phyloP scores from a whole-genome alignment of 2,888 invertebrate genomes.

The Boloria euphrosyne region DNA sequence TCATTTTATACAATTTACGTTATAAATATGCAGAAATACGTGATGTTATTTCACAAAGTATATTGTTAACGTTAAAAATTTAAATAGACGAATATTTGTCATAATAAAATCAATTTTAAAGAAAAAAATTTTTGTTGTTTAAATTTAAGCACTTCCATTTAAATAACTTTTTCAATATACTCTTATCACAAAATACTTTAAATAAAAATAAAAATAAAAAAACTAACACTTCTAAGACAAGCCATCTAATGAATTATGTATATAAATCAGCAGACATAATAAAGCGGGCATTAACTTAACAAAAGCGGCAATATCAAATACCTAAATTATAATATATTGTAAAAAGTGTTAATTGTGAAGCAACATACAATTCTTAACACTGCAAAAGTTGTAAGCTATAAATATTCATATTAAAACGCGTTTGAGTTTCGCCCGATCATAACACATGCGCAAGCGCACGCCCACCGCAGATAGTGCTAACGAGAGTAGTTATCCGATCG shows the following conservation, averaged over 20 bases:
- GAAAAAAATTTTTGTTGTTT: no score
- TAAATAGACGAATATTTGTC: no score
- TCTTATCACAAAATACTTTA: no score
- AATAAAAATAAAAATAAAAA: no score
- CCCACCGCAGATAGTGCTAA: slow-evolving; percentile 61
- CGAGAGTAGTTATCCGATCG: slow-evolving; percentile 58
- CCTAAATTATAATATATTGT: slow-evolving; percentile 4
- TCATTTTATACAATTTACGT: slow-evolving; percentile 4
- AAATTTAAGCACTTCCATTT: no score
- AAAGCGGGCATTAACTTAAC: neutral
- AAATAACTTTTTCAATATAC: no score
- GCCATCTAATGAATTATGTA: neutral
- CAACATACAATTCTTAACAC: neutral
- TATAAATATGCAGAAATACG: neutral
- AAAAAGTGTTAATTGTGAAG: slow-evolving; percentile 16
- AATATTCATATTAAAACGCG: slow-evolving; percentile 23
- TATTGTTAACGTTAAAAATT: neutral
- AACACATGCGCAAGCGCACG: slow-evolving; percentile 46
- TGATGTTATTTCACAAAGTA: neutral
- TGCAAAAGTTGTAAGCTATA: slow-evolving; percentile 16
- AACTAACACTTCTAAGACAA: no score
- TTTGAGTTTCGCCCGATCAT: slow-evolving; percentile 21
- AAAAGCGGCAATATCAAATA: neutral
- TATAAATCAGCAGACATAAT: neutral
- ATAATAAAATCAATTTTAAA: no score